Evolutionary conservation across 1,140 invertebrate species (phyloP).

Genomic region (Yoshiicerus persimilis): DNA sequence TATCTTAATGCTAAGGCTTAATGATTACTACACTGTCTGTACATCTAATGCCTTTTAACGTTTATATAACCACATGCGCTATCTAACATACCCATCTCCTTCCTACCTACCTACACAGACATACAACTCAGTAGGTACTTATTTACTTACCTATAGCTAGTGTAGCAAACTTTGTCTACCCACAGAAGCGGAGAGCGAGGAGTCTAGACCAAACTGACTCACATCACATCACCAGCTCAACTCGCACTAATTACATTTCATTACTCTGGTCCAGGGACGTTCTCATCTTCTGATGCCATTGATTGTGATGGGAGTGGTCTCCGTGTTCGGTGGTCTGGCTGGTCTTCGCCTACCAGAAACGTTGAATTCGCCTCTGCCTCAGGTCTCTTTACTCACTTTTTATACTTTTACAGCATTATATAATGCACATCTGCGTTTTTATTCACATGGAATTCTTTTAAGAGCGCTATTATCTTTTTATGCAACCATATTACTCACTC

Average conservation of each 20-base stretch:
- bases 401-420: not conserved
- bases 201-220: not conserved
- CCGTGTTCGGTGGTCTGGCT: constrained; percentile 75
- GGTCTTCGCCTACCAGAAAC: constrained; percentile 77
- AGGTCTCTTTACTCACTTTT: not conserved
- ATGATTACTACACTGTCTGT: not conserved
- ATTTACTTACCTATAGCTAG: not conserved
- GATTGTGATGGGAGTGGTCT: constrained; percentile 75
- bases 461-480: too few relatives aligned
- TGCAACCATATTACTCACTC: too few relatives aligned
- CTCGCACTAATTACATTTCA: constrained; percentile 10
- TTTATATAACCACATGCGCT: too few relatives aligned
- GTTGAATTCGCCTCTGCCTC: constrained; percentile 70
- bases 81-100: too few relatives aligned
- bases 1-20: not conserved
- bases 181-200: not conserved
- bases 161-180: not conserved
- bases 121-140: not conserved
- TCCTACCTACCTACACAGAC: not conserved
- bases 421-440: not conserved
- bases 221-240: constrained; percentile 8
- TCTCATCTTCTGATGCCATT: constrained; percentile 78
- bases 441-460: too few relatives aligned
- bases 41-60: too few relatives aligned
- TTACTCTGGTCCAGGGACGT: constrained; percentile 63